These are phyloP conservation scores for Bungarus multicinctus DNA, from an alignment of 2,113 vertebrate species.

Conservation along the genomic window DNA sequence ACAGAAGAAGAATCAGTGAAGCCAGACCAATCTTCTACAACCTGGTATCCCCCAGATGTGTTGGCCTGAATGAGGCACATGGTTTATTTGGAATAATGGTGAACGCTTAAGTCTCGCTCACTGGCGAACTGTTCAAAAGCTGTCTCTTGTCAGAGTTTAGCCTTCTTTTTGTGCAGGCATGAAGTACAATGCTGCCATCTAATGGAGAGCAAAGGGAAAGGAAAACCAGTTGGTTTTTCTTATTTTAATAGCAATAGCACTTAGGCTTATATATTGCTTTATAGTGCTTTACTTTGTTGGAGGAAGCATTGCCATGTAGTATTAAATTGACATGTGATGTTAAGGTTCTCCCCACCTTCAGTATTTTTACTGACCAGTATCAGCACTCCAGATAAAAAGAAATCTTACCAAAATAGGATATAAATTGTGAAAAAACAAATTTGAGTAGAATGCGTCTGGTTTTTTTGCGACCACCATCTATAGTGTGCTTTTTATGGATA, in stretches of 20 bases:
- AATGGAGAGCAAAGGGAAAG: not conserved
- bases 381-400: not conserved
- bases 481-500: not conserved
- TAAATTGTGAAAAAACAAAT: not conserved
- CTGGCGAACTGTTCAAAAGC: not conserved
- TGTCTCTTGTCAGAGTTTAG: not conserved
- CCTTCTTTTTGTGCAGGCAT: not conserved
- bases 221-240: not conserved
- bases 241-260: not conserved
- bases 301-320: not conserved
- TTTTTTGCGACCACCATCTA: not conserved
- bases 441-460: not conserved
- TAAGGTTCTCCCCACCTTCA: not conserved
- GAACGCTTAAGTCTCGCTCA: not conserved
- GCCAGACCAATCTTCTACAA: not conserved
- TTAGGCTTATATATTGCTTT: too few relatives aligned
- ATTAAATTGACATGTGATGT: not conserved
- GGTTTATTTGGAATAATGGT: not conserved
- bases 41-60: not conserved
- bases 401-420: not conserved
- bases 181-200: constrained; percentile 15
- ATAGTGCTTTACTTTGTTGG: not conserved
- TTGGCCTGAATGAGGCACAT: not conserved
- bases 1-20: not conserved
- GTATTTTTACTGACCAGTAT: not conserved